phyloP scores from a whole-genome alignment of 2,113 vertebrate genomes.

The Promerops cafer region DNA sequence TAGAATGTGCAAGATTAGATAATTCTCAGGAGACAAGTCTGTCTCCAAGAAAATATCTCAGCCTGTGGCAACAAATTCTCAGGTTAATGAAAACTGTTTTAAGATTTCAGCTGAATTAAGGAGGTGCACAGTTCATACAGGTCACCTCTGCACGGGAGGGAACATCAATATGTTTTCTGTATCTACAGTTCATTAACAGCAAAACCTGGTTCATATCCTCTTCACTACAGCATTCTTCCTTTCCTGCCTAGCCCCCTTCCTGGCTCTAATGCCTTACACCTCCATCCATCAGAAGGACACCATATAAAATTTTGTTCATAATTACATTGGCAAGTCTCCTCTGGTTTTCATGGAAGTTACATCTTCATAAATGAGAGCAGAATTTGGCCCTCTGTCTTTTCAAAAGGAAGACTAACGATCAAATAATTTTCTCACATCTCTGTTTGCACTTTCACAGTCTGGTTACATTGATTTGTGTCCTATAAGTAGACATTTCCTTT shows the following conservation, averaged over 20 bases:
- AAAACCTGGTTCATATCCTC: not conserved
- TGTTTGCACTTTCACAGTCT: slow-evolving; percentile 76
- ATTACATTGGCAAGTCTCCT: not conserved
- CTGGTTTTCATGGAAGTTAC: not conserved
- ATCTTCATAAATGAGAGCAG: not conserved
- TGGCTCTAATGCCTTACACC: not conserved
- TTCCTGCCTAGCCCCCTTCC: not conserved
- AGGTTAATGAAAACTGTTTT: not conserved
- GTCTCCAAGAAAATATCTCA: not conserved
- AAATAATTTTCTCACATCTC: slow-evolving; percentile 80
- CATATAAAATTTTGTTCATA: not conserved
- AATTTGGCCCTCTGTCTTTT: slow-evolving; percentile 47
- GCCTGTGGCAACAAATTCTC: not conserved
- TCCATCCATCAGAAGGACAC: slow-evolving; percentile 1
- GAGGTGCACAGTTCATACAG: not conserved
- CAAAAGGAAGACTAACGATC: slow-evolving; percentile 67
- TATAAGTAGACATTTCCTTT: slow-evolving; percentile 77
- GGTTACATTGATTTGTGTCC: slow-evolving; percentile 80
- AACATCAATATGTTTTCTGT: not conserved
- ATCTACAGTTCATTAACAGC: slow-evolving; percentile 24
- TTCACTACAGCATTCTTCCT: not conserved
- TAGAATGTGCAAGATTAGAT: not conserved
- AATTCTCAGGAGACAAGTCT: not conserved
- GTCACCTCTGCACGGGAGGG: not conserved
- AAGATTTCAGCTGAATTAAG: slow-evolving; percentile 10